Evolutionary conservation across 2,113 vertebrate species (phyloP).

Genomic region (Mungos mungo): DNA sequence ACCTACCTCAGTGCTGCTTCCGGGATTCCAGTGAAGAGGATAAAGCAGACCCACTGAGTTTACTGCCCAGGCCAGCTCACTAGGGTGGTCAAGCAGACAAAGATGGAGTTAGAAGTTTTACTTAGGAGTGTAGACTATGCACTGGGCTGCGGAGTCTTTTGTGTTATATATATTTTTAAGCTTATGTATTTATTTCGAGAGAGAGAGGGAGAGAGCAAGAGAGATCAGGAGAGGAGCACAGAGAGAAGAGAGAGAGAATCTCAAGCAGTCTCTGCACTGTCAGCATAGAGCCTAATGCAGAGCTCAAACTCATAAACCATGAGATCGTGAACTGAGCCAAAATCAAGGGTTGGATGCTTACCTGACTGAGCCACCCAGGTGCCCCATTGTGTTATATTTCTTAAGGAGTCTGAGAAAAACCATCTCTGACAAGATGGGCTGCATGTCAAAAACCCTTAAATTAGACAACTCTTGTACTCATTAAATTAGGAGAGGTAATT

Average conservation of each 20-base stretch:
- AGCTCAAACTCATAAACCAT: too few relatives aligned
- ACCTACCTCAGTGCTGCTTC: background rate
- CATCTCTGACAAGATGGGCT: background rate
- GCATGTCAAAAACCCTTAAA: background rate
- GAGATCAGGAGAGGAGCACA: too few relatives aligned
- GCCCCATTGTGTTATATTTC: background rate
- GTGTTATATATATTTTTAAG: background rate
- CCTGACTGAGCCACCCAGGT: too few relatives aligned
- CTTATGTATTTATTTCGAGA: too few relatives aligned
- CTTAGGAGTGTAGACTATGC: background rate
- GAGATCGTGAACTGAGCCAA: too few relatives aligned
- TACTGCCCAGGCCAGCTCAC: background rate
- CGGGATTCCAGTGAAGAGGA: background rate
- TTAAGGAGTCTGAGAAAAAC: background rate
- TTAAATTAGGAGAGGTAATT: background rate
- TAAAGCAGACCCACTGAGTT: background rate
- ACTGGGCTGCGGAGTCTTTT: background rate
- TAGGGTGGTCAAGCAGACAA: background rate
- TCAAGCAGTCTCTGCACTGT: too few relatives aligned
- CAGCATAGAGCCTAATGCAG: too few relatives aligned
- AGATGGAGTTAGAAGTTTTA: background rate
- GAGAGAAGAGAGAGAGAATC: too few relatives aligned
- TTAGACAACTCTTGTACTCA: background rate
- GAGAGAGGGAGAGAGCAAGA: too few relatives aligned
- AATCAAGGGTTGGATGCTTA: too few relatives aligned